Percentiles rank a stretch among this genome's conserved stretches.
Evolutionary conservation across 2,113 vertebrate species (phyloP).

Genomic region (Erythrolamprus reginae): DNA sequence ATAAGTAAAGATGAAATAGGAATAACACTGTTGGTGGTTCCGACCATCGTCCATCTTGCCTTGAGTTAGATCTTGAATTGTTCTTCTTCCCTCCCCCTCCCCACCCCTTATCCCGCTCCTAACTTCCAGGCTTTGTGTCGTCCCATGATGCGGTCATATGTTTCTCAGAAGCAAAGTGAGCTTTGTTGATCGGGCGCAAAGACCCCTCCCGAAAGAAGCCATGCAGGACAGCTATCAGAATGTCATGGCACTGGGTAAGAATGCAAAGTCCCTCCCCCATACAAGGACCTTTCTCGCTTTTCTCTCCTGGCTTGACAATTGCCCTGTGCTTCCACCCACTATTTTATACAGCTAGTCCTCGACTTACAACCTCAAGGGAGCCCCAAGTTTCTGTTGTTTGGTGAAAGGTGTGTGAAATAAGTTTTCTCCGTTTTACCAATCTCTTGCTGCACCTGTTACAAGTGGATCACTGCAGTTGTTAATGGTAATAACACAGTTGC

Average conservation of each 20-base stretch:
- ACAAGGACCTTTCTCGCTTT: neutral
- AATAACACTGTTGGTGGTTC: neutral
- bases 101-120: neutral
- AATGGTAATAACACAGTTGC: neutral
- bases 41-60: neutral
- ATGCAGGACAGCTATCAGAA: slow-evolving; percentile 25
- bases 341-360: neutral
- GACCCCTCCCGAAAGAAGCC: slow-evolving; percentile 15
- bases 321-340: neutral
- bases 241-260: slow-evolving; percentile 9
- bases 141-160: slow-evolving; percentile 22
- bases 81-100: neutral
- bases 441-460: neutral
- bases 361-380: neutral
- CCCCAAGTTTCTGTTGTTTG: neutral
- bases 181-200: neutral
- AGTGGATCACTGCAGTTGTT: neutral
- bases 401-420: neutral
- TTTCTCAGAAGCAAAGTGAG: slow-evolving; percentile 20
- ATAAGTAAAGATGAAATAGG: neutral
- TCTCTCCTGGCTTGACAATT: neutral
- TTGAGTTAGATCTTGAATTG: neutral
- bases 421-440: neutral
- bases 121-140: slow-evolving; percentile 49
- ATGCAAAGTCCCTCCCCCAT: neutral